A percentile compares a stretch with the other conserved stretches of the same genome.
These are phyloP conservation scores for Eutrigla gurnardus DNA, from an alignment of 2,797 vertebrate genomes.

Conservation along the genomic window DNA sequence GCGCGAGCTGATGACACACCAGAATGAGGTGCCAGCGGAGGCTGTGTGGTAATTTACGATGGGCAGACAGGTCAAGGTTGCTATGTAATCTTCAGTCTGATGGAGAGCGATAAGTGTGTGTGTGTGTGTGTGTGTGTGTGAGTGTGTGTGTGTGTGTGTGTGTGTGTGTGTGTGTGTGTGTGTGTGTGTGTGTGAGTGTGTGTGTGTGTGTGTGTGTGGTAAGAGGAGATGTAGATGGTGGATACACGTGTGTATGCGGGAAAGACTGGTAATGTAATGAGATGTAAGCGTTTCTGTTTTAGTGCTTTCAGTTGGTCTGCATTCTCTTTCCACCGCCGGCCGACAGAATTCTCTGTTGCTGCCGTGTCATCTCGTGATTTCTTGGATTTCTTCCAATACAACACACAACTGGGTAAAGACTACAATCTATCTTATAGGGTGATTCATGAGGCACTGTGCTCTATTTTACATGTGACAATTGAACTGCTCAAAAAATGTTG, in stretches of 20 bases:
- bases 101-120: slow-evolving; percentile 50
- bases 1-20: slow-evolving; percentile 57
- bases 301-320: not conserved
- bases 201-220: slow-evolving; percentile 13
- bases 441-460: no score
- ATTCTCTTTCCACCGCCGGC: not conserved
- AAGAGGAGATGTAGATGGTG: slow-evolving; percentile 7
- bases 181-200: slow-evolving; percentile 30
- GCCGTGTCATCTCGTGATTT: slow-evolving; percentile 5
- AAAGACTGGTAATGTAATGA: slow-evolving; percentile 5
- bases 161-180: slow-evolving; percentile 30
- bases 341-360: not conserved
- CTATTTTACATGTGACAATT: no score
- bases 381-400: not conserved
- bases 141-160: not conserved
- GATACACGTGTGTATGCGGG: not conserved
- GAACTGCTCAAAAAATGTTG: no score
- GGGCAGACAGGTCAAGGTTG: slow-evolving; percentile 77
- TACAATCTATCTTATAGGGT: not conserved
- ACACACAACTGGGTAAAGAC: not conserved
- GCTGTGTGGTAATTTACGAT: slow-evolving; percentile 68
- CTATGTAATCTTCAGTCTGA: slow-evolving; percentile 66
- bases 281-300: not conserved
- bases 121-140: slow-evolving; percentile 16
- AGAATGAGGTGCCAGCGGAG: slow-evolving; percentile 62